Evolutionary conservation across 1,140 invertebrate genomes (phyloP).

Genomic region (Meloidogyne exigua): DNA sequence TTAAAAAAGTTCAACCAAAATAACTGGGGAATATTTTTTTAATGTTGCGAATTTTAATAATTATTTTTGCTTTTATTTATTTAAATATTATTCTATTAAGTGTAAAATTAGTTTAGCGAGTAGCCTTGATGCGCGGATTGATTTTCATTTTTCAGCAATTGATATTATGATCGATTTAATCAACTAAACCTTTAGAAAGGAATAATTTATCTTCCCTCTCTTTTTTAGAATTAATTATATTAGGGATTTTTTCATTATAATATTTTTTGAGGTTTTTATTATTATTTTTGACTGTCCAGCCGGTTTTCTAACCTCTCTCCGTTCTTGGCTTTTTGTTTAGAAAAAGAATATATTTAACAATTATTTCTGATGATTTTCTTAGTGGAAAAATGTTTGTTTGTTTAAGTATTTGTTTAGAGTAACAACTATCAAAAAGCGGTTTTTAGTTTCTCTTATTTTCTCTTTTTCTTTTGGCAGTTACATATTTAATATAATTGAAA

Average conservation of each 20-base stretch:
- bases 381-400: neutral
- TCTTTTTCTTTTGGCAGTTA: neutral
- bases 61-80: neutral
- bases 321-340: neutral
- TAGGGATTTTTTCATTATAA: too few relatives aligned
- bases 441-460: neutral
- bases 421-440: neutral
- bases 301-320: neutral
- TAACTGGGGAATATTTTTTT: too few relatives aligned
- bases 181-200: neutral
- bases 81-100: neutral
- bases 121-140: neutral
- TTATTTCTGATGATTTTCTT: neutral
- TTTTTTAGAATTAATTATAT: too few relatives aligned
- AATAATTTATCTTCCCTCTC: too few relatives aligned
- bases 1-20: too few relatives aligned
- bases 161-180: conserved; percentile 1
- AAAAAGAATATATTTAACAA: neutral
- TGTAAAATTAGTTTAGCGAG: neutral
- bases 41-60: neutral
- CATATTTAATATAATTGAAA: too few relatives aligned
- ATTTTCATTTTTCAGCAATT: neutral
- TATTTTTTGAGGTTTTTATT: too few relatives aligned
- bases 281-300: neutral
- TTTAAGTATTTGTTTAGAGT: neutral